Conservation (phyloP, 2,797 vertebrate species). For the Coccyzus lansbergi region DNA sequence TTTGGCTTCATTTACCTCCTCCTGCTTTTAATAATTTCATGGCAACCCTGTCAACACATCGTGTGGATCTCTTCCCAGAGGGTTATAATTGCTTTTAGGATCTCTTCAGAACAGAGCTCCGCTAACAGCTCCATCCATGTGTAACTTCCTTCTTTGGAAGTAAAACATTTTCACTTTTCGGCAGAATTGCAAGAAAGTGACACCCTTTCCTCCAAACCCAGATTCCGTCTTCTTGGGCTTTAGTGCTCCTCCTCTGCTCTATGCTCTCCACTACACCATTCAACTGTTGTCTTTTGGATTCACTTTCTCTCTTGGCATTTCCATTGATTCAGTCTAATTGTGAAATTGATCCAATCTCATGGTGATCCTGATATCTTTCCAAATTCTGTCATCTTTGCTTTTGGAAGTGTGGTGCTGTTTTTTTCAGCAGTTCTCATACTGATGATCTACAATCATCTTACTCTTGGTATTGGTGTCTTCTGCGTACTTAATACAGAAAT, state of each 20-base stretch:
- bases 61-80: neutral
- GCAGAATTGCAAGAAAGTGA: neutral
- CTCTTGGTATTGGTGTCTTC: neutral
- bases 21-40: constrained; percentile 29
- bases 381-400: neutral
- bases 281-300: neutral
- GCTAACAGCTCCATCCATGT: neutral
- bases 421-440: neutral
- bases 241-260: neutral
- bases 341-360: neutral
- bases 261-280: neutral
- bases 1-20: constrained; percentile 7
- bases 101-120: neutral
- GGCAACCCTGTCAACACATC: neutral
- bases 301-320: neutral
- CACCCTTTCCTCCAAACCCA: neutral
- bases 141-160: neutral
- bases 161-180: neutral
- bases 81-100: neutral
- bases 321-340: neutral
- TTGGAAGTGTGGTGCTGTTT: neutral
- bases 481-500: neutral
- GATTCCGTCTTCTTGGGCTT: neutral
- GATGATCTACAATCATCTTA: neutral
- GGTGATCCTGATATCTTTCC: neutral